These are phyloP conservation scores for Torymus auratus DNA, from an alignment of 2,888 invertebrate genomes.

Conservation along the genomic window DNA sequence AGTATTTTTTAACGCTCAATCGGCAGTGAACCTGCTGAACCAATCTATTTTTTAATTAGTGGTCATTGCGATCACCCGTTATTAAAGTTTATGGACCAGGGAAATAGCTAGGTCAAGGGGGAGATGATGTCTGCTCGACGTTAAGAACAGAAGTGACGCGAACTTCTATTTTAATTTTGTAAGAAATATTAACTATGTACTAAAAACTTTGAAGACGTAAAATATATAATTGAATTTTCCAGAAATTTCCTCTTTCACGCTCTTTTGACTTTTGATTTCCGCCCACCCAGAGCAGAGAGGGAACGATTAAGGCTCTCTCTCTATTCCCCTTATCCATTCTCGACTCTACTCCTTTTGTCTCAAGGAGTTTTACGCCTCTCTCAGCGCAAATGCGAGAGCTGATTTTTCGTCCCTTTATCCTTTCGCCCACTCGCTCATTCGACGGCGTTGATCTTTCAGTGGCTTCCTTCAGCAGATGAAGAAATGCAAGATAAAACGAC, in stretches of 20 bases:
- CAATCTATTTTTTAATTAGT: too few relatives aligned
- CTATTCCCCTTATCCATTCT: constrained; percentile 14
- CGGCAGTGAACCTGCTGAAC: too few relatives aligned
- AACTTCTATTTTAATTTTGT: constrained; percentile 46
- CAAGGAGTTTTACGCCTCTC: constrained; percentile 49
- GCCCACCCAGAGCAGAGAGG: not conserved
- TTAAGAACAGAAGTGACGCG: too few relatives aligned
- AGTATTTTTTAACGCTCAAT: constrained; percentile 58
- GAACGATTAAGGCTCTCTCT: constrained; percentile 26
- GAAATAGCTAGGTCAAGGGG: too few relatives aligned
- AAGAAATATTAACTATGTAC: constrained; percentile 44
- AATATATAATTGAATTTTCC: constrained; percentile 53
- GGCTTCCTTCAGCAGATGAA: constrained; percentile 15
- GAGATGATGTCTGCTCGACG: too few relatives aligned
- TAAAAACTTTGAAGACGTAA: constrained; percentile 43
- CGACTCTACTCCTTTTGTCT: constrained; percentile 46
- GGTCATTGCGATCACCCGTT: too few relatives aligned
- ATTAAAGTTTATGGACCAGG: too few relatives aligned
- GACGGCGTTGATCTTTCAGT: not conserved
- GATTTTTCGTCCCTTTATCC: constrained; percentile 55
- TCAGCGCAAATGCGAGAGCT: not conserved
- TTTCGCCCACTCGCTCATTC: constrained; percentile 32
- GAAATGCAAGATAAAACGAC: constrained; percentile 46
- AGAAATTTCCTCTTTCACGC: constrained; percentile 32
- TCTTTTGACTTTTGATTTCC: constrained; percentile 30